These are phyloP conservation scores for Anolis sagrei DNA, from an alignment of 2,113 vertebrate genomes.

Conservation along the genomic window DNA sequence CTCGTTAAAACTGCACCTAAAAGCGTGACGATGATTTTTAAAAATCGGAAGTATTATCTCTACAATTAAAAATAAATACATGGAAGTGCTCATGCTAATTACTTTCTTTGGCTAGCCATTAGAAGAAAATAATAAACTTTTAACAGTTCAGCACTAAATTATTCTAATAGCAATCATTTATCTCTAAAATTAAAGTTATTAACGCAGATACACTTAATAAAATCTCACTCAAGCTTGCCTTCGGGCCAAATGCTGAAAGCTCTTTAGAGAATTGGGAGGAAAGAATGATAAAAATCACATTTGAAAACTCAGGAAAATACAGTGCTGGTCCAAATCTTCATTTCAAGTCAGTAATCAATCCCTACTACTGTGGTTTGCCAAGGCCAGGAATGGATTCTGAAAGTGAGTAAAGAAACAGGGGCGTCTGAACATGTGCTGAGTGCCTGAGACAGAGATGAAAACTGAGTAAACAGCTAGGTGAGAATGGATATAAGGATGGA, in stretches of 20 bases:
- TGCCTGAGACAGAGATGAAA: neutral
- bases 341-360: neutral
- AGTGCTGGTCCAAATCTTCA: neutral
- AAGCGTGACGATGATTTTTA: neutral
- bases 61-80: constrained; percentile 27
- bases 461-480: too few relatives aligned
- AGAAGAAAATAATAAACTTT: constrained; percentile 28
- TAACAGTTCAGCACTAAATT: constrained; percentile 16
- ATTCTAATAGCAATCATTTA: constrained; percentile 29
- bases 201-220: constrained; percentile 16
- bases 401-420: neutral
- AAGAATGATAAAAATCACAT: neutral
- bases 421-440: neutral
- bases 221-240: constrained; percentile 17
- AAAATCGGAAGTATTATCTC: neutral
- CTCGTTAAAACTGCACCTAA: constrained; percentile 9
- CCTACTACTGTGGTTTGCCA: neutral
- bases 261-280: neutral
- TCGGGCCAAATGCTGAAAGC: neutral
- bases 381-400: neutral
- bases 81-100: constrained; percentile 13
- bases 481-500: too few relatives aligned
- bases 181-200: constrained; percentile 39
- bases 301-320: neutral
- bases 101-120: neutral